Percentiles rank a stretch among this genome's conserved stretches.
Evolutionary conservation across 2,797 vertebrate genomes (phyloP).

Genomic region (Coracias cyanogaster): DNA sequence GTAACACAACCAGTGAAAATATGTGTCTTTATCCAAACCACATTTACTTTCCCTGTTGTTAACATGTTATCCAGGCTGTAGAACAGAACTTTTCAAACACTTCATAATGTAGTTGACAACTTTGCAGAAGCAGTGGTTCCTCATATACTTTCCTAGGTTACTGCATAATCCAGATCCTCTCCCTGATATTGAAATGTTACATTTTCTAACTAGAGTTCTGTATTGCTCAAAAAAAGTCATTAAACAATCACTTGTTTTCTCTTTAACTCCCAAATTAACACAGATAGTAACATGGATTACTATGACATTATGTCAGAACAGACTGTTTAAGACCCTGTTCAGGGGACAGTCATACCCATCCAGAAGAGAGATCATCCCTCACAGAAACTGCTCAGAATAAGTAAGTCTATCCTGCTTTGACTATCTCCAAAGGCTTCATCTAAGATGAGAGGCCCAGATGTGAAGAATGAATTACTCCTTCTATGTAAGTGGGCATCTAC

Average conservation of each 20-base stretch:
- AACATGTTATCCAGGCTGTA: neutral
- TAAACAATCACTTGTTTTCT: neutral
- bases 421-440: neutral
- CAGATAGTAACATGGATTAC: neutral
- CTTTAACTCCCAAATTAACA: neutral
- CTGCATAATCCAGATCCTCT: neutral
- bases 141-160: neutral
- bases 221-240: neutral
- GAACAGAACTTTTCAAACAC: neutral
- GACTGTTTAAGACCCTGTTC: neutral
- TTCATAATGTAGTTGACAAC: accelerated
- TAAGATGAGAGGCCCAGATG: neutral
- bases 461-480: neutral
- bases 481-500: neutral
- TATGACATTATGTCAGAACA: neutral
- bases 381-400: neutral
- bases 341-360: neutral
- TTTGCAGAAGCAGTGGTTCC: neutral
- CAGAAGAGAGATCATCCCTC: neutral
- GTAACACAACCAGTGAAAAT: neutral
- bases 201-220: neutral
- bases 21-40: neutral
- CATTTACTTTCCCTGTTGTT: neutral
- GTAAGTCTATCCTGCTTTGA: neutral
- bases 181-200: neutral